Conservation (phyloP, 2,113 vertebrate species). For the Takifugu flavidus region DNA sequence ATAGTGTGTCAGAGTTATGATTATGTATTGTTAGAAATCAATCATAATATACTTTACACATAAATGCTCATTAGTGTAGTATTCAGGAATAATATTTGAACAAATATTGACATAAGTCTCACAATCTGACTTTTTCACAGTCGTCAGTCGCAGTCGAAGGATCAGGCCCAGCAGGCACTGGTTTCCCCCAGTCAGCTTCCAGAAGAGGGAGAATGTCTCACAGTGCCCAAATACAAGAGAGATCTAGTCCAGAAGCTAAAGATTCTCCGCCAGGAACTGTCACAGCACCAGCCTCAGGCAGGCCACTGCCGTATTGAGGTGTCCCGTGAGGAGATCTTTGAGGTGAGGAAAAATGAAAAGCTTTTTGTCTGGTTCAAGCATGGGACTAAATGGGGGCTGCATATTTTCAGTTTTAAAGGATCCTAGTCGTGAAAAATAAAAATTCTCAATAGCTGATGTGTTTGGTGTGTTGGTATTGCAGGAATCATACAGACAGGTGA, state of each 20-base stretch:
- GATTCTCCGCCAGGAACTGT: slow-evolving; percentile 93
- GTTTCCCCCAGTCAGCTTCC: slow-evolving; percentile 86
- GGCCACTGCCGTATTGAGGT: slow-evolving; percentile 98
- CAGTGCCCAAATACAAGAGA: slow-evolving; percentile 93
- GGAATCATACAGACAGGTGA: slow-evolving; percentile 98
- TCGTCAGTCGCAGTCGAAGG: slow-evolving; percentile 90
- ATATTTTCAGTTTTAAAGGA: too few relatives aligned
- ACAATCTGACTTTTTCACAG: slow-evolving; percentile 55
- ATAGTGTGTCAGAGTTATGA: too few relatives aligned
- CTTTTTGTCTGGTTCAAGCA: not conserved
- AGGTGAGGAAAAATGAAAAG: slow-evolving; percentile 76
- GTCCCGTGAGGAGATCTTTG: slow-evolving; percentile 98
- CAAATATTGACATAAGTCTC: not conserved
- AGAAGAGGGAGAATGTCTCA: slow-evolving; percentile 91
- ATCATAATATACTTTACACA: too few relatives aligned
- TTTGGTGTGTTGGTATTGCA: slow-evolving; percentile 47
- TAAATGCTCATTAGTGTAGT: not conserved
- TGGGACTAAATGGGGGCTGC: not conserved
- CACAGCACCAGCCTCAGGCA: slow-evolving; percentile 96
- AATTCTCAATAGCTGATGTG: not conserved
- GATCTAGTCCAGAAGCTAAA: slow-evolving; percentile 98
- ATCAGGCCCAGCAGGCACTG: slow-evolving; percentile 81
- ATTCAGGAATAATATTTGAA: not conserved
- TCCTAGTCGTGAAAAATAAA: not conserved
- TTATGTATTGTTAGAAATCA: too few relatives aligned